Percentiles rank a stretch among this genome's conserved stretches.
phyloP scores from a whole-genome alignment of 2,797 vertebrate species.

The Falco novaeseelandiae region DNA sequence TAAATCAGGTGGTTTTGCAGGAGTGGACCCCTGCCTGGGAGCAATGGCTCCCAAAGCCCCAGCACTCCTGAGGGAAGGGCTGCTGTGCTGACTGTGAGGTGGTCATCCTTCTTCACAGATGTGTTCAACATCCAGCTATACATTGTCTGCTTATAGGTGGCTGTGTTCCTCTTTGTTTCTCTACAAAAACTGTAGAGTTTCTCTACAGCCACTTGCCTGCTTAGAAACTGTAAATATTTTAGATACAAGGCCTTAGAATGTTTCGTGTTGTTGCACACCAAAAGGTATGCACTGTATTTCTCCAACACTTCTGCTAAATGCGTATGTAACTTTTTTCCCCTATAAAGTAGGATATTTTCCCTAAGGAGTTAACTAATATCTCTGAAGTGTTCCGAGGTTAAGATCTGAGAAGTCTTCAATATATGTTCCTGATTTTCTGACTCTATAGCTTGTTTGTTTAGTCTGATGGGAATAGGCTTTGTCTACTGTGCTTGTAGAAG shows the following conservation, averaged over 20 bases:
- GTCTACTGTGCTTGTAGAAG: constrained; percentile 52
- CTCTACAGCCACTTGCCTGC: not conserved
- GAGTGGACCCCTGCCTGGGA: fast-evolving
- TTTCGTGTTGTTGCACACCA: not conserved
- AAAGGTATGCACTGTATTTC: not conserved
- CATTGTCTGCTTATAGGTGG: not conserved
- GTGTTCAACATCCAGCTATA: not conserved
- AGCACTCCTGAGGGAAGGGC: fast-evolving
- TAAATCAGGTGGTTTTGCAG: not conserved
- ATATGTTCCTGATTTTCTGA: constrained; percentile 59
- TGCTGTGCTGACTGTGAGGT: fast-evolving
- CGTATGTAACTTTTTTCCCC: not conserved
- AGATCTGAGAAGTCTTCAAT: constrained; percentile 57
- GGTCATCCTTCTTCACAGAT: not conserved
- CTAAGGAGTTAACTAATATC: constrained; percentile 63
- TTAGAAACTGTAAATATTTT: constrained; percentile 21
- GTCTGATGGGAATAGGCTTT: constrained; percentile 71
- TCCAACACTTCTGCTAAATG: constrained; percentile 17
- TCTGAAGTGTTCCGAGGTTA: constrained; percentile 37
- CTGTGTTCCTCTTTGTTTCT: not conserved
- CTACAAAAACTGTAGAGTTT: not conserved
- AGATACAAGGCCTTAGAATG: not conserved
- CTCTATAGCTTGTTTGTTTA: constrained; percentile 71
- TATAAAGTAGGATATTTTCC: constrained; percentile 24
- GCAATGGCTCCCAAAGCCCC: not conserved